These are phyloP conservation scores for Fregetta grallaria DNA, from an alignment of 2,113 vertebrate species.

Conservation along the genomic window DNA sequence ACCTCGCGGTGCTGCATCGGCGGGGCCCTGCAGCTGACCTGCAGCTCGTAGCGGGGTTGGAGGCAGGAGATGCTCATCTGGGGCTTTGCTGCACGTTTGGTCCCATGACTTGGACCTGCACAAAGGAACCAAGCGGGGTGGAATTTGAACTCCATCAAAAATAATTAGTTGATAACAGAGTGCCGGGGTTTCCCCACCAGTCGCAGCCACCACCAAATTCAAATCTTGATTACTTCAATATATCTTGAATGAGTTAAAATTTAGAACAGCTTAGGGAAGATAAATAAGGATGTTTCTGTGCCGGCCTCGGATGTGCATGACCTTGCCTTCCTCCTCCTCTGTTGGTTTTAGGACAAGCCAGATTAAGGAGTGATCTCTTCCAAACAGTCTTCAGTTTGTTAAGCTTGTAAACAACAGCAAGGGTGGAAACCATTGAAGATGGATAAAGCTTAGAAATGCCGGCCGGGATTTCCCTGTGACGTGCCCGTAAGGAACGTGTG, in stretches of 20 bases:
- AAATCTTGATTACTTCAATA: background rate
- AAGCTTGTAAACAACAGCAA: conserved; percentile 39
- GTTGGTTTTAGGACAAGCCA: conserved; percentile 23
- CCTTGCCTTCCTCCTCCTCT: conserved; percentile 28
- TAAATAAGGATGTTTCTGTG: conserved; percentile 29
- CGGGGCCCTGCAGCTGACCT: background rate
- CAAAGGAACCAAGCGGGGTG: background rate
- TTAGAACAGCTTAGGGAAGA: conserved; percentile 13
- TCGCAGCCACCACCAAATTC: background rate
- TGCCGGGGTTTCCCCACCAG: background rate
- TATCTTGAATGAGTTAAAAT: conserved; percentile 11
- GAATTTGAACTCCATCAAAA: background rate
- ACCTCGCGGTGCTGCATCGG: background rate
- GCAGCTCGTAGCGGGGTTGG: background rate
- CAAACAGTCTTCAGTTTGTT: conserved; percentile 30
- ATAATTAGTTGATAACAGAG: background rate
- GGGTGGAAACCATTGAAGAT: background rate
- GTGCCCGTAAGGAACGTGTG: background rate
- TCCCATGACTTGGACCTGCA: background rate
- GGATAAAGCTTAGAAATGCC: conserved; percentile 9
- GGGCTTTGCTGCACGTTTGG: background rate
- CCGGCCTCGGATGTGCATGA: background rate
- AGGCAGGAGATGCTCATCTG: background rate
- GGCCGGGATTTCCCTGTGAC: background rate
- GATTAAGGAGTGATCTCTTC: conserved; percentile 54